These are phyloP conservation scores for Halictus quadricinctus DNA, from an alignment of 2,888 invertebrate genomes.

Conservation along the genomic window DNA sequence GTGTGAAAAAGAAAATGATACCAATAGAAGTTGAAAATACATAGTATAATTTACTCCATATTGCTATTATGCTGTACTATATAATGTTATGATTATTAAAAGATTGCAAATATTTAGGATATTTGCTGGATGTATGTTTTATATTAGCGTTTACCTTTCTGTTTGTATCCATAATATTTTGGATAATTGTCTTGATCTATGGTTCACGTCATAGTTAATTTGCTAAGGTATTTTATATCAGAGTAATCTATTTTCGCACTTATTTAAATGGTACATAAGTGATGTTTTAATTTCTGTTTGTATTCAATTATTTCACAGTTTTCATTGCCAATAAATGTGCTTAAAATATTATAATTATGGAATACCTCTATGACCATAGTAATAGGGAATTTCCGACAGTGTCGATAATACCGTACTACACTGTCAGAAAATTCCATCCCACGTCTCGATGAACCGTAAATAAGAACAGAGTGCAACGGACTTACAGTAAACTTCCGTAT, in stretches of 20 bases:
- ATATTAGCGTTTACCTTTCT: conserved; percentile 1
- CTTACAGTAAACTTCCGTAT: too few species aligned
- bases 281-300: neutral
- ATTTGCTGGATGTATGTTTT: conserved; percentile 18
- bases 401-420: neutral
- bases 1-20: neutral
- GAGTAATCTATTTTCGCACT: conserved; percentile 37
- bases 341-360: neutral
- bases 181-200: neutral
- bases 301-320: neutral
- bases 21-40: conserved; percentile 12
- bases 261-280: conserved; percentile 7
- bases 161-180: neutral
- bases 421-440: neutral
- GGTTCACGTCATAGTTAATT: conserved; percentile 18
- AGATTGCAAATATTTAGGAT: conserved; percentile 9
- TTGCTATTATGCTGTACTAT: conserved; percentile 14
- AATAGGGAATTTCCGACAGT: neutral
- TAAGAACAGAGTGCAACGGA: too few species aligned
- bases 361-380: neutral
- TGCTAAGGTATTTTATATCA: conserved; percentile 31
- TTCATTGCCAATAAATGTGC: neutral
- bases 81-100: conserved; percentile 21
- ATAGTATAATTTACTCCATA: conserved; percentile 13
- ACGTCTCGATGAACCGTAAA: neutral